phyloP scores from a whole-genome alignment of 1,140 invertebrate species.

The Diorhabda carinulata region DNA sequence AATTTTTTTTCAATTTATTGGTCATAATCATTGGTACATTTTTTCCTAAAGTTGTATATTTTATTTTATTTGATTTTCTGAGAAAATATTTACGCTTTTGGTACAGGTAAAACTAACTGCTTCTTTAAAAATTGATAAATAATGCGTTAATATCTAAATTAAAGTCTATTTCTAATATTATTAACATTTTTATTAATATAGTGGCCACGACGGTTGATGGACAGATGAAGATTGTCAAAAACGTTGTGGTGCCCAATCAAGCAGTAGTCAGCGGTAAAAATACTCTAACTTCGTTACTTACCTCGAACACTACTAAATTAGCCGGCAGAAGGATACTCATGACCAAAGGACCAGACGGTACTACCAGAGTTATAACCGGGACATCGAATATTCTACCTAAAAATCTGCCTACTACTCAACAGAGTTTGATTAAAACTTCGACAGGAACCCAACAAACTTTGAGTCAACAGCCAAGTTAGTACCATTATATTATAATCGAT shows the following conservation, averaged over 20 bases:
- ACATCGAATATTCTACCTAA: constrained; percentile 56
- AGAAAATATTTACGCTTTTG: too few relatives aligned
- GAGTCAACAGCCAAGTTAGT: constrained; percentile 36
- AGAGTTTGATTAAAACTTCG: constrained; percentile 44
- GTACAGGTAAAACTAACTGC: too few relatives aligned
- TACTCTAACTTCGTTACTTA: constrained; percentile 64
- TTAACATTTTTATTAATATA: constrained; percentile 14
- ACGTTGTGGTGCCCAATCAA: constrained; percentile 56
- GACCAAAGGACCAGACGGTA: constrained; percentile 76
- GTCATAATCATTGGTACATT: too few relatives aligned
- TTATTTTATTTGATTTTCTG: too few relatives aligned
- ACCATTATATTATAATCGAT: not conserved
- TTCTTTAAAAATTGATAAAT: too few relatives aligned
- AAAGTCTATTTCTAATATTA: not conserved
- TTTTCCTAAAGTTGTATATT: too few relatives aligned
- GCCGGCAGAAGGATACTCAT: constrained; percentile 72
- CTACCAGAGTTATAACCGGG: constrained; percentile 66
- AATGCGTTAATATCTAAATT: not conserved
- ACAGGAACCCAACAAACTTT: constrained; percentile 31
- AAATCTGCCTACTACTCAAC: constrained; percentile 32
- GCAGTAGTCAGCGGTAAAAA: constrained; percentile 59
- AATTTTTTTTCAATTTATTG: too few relatives aligned
- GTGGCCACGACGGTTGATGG: constrained; percentile 50
- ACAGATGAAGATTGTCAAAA: constrained; percentile 59
- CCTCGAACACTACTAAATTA: constrained; percentile 62